Conservation (phyloP, 2,888 invertebrate species). For the Rhagophthalmus giganteus region DNA sequence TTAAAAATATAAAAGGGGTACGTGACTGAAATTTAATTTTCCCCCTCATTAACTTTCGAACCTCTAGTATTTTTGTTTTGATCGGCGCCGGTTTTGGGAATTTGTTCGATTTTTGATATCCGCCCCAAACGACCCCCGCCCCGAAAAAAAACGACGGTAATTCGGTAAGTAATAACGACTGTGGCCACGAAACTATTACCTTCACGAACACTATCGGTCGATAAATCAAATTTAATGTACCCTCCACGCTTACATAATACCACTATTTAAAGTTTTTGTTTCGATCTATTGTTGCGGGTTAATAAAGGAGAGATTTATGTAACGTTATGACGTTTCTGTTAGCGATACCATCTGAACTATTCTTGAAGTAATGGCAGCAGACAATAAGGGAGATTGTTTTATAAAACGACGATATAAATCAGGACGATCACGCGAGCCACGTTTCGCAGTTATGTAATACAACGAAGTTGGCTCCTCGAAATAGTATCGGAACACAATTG, state of each 20-base stretch:
- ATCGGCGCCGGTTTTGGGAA: too few relatives aligned
- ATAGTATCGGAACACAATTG: not conserved
- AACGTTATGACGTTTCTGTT: slow-evolving; percentile 8
- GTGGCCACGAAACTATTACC: slow-evolving; percentile 16
- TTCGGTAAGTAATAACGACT: not conserved
- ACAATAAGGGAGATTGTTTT: slow-evolving; percentile 32
- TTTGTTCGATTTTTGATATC: too few relatives aligned
- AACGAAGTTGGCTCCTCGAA: slow-evolving; percentile 4
- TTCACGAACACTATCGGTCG: slow-evolving; percentile 8
- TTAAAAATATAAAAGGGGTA: slow-evolving; percentile 23
- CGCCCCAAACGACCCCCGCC: too few relatives aligned
- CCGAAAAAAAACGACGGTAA: too few relatives aligned
- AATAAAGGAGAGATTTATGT: slow-evolving; percentile 27
- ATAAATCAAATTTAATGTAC: slow-evolving; percentile 24
- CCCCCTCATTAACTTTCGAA: too few relatives aligned
- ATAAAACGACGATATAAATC: slow-evolving; percentile 32
- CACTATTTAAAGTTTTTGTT: slow-evolving; percentile 11
- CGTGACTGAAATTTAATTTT: slow-evolving; percentile 23
- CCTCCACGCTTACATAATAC: slow-evolving; percentile 4
- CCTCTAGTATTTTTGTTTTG: too few relatives aligned
- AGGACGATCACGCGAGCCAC: slow-evolving; percentile 22
- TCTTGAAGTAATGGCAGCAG: slow-evolving; percentile 27
- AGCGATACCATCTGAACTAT: slow-evolving; percentile 23
- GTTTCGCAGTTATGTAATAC: slow-evolving; percentile 12
- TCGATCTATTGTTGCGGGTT: slow-evolving; percentile 16